Percentiles rank a stretch among this genome's conserved stretches.
Conservation (phyloP, 2,888 invertebrate genomes). For the Aricia artaxerxes region DNA sequence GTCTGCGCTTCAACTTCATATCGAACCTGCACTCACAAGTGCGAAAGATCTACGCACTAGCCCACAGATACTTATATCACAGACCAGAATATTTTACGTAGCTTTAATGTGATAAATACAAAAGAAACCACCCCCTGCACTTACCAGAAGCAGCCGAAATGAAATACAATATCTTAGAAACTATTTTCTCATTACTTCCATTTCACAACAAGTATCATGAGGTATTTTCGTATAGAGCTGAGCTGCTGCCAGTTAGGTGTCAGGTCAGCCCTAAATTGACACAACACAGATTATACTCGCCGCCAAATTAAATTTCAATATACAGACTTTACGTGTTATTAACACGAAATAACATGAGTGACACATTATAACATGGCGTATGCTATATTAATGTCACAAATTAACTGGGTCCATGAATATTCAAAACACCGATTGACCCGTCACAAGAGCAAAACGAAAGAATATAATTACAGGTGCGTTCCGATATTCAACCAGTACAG, state of each 20-base stretch:
- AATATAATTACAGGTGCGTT: neutral
- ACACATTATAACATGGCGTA: neutral
- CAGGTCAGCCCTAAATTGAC: slow-evolving; percentile 16
- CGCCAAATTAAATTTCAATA: slow-evolving; percentile 10
- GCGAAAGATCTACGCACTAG: no score
- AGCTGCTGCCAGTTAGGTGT: slow-evolving; percentile 8
- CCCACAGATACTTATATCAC: no score
- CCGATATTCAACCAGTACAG: neutral
- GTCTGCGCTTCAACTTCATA: no score
- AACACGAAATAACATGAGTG: neutral
- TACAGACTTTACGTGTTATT: neutral
- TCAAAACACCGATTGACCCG: neutral
- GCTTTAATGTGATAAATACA: no score
- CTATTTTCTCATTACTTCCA: neutral
- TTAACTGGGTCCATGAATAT: neutral
- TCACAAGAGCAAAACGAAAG: neutral
- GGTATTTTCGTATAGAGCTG: neutral
- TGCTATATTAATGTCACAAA: neutral
- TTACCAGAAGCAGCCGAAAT: neutral
- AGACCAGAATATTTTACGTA: no score
- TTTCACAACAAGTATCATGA: neutral
- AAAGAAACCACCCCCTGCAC: neutral
- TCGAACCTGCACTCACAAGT: no score
- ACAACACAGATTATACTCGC: slow-evolving; percentile 1
- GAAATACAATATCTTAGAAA: neutral